Conservation (phyloP, 2,888 invertebrate species). For the Agrochola lota region DNA sequence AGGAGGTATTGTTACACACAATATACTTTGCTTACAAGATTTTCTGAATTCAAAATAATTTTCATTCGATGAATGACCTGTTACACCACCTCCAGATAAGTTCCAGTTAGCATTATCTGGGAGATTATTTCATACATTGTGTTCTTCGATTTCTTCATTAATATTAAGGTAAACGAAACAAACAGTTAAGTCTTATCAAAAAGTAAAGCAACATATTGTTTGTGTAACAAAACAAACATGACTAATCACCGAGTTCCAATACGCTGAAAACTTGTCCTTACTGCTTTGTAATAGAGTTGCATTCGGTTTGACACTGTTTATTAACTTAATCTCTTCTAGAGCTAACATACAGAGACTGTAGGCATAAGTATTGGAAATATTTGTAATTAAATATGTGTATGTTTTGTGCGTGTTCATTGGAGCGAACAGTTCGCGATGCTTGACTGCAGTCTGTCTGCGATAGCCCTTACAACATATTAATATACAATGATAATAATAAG, state of each 20-base stretch:
- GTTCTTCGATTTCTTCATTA: neutral
- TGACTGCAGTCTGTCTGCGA: constrained; percentile 3
- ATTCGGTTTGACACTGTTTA: constrained; percentile 61
- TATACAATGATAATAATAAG: neutral
- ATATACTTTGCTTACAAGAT: neutral
- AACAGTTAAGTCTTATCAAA: neutral
- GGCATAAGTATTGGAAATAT: neutral
- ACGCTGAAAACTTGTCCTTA: constrained; percentile 65
- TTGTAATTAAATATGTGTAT: constrained; percentile 19
- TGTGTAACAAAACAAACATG: constrained; percentile 39
- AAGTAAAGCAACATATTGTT: constrained; percentile 5
- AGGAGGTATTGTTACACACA: constrained; percentile 29
- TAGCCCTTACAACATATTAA: neutral
- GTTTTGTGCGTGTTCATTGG: constrained; percentile 23
- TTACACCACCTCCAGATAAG: neutral
- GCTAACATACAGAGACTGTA: neutral
- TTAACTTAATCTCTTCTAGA: constrained; percentile 18
- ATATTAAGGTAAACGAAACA: neutral
- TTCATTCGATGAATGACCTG: neutral
- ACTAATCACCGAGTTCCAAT: constrained; percentile 56
- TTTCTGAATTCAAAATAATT: neutral
- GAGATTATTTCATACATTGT: neutral
- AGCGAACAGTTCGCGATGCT: constrained; percentile 13
- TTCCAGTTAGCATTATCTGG: neutral
- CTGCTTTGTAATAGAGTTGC: constrained; percentile 46